Base-by-base conservation (phyloP, 1,140 invertebrate species). In the Panagrolaimus sp. region DNA sequence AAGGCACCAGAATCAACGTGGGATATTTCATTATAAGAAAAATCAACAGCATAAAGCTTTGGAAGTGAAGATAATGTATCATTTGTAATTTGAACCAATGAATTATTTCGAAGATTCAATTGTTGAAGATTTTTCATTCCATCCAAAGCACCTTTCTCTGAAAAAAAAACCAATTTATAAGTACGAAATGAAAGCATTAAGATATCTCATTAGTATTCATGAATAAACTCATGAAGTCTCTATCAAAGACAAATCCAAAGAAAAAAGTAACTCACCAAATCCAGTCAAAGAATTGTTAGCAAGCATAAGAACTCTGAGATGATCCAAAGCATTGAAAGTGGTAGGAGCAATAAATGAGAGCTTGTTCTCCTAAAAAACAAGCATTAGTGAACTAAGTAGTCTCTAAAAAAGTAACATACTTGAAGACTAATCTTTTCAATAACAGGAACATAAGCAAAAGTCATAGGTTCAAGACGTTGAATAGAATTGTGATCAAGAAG, bases 81-180 rank as follows among this genome's bases (percentile, higher is more conserved):
- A 7, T 69, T 63, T 13, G 71, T 74, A 14, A 84, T 67, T 25
- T 73, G 48, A 7, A 45, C 43, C 5, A 84, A 74, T 8, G 72
- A 31, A 65, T 84, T 84, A 31, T 75, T 68, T 9, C 73, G 72
- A 13, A 84, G 67, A 42, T 74, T 74, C 31, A 84, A 66, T 16
- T 68, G 62, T 66, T 75, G 77, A 38, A 84, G 66, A 61, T 77
- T 79, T 8, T 53, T 67, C 78, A 84, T 83, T 51, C 82, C 83
- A 25, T 83, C 79, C 27, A 84, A 76, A 72, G 80, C 79, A 44
- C 82, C 82, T 20, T 67, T 66, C 62, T 82, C 77, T 79, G 62
- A 63, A 76, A 61, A 44, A 27, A n/a, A n/a, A n/a, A n/a, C n/a
- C n/a, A n/a, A n/a, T n/a, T n/a, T n/a, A n/a, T n/a, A 8, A n/a